Evolutionary conservation across 2,113 vertebrate genomes (phyloP).

Genomic region (Epinephelus fuscoguttatus): DNA sequence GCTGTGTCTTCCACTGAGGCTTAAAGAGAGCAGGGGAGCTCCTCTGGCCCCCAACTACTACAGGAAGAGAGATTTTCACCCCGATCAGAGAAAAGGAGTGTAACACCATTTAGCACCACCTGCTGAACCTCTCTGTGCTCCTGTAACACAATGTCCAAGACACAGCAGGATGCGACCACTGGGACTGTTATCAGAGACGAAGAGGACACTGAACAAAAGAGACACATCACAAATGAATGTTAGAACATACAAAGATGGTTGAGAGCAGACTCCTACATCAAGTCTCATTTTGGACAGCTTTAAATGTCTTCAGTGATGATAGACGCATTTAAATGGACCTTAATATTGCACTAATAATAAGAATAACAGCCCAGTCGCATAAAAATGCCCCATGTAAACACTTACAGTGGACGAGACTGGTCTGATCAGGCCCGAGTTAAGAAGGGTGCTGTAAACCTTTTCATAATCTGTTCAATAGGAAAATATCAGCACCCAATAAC

Average conservation of each 20-base stretch:
- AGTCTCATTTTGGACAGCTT: constrained; percentile 7
- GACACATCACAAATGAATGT: neutral
- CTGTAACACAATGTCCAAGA: neutral
- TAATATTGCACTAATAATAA: no score
- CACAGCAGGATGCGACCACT: constrained; percentile 1
- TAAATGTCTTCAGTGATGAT: constrained; percentile 12
- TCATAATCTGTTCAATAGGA: no score
- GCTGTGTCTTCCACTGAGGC: constrained; percentile 20
- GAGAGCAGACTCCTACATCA: neutral
- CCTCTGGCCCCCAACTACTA: constrained; percentile 8
- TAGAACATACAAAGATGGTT: neutral
- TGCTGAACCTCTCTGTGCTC: constrained; percentile 5
- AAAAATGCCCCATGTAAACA: no score
- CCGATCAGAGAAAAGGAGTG: constrained; percentile 5
- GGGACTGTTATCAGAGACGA: neutral
- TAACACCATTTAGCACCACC: constrained; percentile 3
- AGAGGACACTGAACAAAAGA: neutral
- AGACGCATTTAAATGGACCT: no score
- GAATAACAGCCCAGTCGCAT: no score
- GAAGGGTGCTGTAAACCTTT: no score
- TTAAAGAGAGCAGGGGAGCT: constrained; percentile 17
- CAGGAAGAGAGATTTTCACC: constrained; percentile 7
- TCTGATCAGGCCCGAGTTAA: no score
- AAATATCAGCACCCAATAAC: no score
- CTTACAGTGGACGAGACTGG: no score